Evolutionary conservation across 2,888 invertebrate species (phyloP), one percentile per base, ranked within the genome.

Genomic region (Lagria hirta): DNA sequence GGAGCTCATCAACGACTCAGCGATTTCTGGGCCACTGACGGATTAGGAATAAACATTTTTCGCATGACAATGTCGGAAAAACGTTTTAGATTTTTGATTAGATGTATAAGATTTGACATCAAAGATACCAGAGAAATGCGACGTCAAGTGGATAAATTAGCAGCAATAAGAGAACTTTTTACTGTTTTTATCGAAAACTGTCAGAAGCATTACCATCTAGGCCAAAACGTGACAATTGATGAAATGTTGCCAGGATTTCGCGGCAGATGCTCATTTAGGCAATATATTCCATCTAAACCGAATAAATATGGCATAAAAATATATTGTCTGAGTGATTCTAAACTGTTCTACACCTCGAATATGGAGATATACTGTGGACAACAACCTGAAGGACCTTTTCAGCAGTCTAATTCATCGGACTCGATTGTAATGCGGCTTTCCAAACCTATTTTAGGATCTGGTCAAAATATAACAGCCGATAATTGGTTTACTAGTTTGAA

Each of bases 241-340:
- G 59, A 59, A 44, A 57, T 51, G 49, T 36, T 61, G 14, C 50
- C 44, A 35, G 52, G 41, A 5, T 60, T 62, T 41, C 33, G 57
- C 36, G 60, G 58, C 21, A 34, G 54, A n/a, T 67, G 62, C 29
- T 18, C 21, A 14, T 59, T 63, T 45, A 21, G 54, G 15, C 58
- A 65, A 45, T 66, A 64, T 44, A 65, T 66, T n/a, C n/a, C n/a
- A n/a, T n/a, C n/a, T n/a, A n/a, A n/a, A 17, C 17, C 29, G 4
- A 17, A 20, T 7, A 63, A 60, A 46, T 63, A 62, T 47, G 58
- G 61, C 2, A 51, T 63, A 5, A 61, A 65, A 53, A 53, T 60
- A 14, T 56, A 53, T 45, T 53, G 58, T 4, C 10, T 59, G 14
- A 38, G 35, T 30, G 61, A 62, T 48, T 51, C 60, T 18, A 57